Evolutionary conservation across 2,888 invertebrate genomes (phyloP).

Genomic region (Gonocerus acuteangulatus): DNA sequence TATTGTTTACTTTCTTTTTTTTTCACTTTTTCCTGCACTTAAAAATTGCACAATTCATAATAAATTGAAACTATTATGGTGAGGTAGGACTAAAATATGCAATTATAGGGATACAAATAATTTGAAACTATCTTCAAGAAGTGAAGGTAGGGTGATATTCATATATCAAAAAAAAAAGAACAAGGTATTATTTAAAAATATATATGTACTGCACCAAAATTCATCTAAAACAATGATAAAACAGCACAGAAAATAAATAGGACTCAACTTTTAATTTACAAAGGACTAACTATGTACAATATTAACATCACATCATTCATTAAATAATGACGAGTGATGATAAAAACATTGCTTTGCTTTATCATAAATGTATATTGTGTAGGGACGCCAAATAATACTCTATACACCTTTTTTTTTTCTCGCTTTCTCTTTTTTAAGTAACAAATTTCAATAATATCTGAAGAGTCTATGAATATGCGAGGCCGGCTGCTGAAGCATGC

Average conservation of each 20-base stretch:
- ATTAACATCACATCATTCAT: not conserved
- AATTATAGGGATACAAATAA: too few relatives aligned
- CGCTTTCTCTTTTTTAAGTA: not conserved
- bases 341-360: not conserved
- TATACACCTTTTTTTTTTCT: not conserved
- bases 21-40: too few relatives aligned
- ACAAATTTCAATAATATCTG: too few relatives aligned
- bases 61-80: too few relatives aligned
- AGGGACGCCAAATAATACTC: not conserved
- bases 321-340: not conserved
- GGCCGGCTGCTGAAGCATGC: conserved; percentile 72
- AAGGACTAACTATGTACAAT: not conserved
- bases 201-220: not conserved
- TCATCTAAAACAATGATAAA: not conserved
- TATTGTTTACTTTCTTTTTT: too few relatives aligned
- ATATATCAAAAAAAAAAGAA: too few relatives aligned
- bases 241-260: not conserved
- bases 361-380: not conserved
- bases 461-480: conserved; percentile 44
- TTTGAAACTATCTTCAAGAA: too few relatives aligned
- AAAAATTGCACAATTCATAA: too few relatives aligned
- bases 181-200: too few relatives aligned
- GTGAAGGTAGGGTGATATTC: too few relatives aligned
- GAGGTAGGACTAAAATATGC: too few relatives aligned
- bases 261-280: not conserved